Conservation (phyloP, 2,113 vertebrate species). For the Lepisosteus oculatus region DNA sequence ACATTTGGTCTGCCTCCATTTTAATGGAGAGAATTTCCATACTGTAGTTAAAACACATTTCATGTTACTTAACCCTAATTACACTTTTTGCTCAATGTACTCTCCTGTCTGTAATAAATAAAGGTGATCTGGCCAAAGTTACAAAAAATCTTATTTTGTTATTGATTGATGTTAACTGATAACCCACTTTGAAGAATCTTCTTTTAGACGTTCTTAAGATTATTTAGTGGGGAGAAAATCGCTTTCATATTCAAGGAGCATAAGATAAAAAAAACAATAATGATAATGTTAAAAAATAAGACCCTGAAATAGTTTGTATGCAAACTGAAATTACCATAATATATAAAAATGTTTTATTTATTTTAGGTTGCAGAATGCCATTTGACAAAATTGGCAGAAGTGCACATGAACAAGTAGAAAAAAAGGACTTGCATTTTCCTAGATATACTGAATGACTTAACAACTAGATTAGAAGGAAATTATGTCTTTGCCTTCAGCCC, state of each 20-base stretch:
- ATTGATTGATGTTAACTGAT: no score
- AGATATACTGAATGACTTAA: background rate
- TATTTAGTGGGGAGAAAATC: slow-evolving; percentile 51
- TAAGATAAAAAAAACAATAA: slow-evolving; percentile 36
- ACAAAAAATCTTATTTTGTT: no score
- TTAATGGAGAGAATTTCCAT: slow-evolving; percentile 40
- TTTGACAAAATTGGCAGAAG: slow-evolving; percentile 52
- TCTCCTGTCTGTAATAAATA: slow-evolving; percentile 70
- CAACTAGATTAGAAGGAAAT: no score
- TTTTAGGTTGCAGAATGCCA: slow-evolving; percentile 39
- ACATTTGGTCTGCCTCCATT: slow-evolving; percentile 50
- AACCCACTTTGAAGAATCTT: slow-evolving; percentile 33
- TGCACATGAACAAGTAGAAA: slow-evolving; percentile 45
- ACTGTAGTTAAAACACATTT: slow-evolving; percentile 31
- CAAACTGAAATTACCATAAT: slow-evolving; percentile 44
- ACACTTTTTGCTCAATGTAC: slow-evolving; percentile 67
- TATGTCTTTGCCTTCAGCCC: no score
- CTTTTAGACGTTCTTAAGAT: slow-evolving; percentile 49
- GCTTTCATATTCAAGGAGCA: slow-evolving; percentile 54
- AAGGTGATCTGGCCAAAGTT: slow-evolving; percentile 12
- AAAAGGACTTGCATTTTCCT: slow-evolving; percentile 30
- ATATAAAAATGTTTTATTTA: slow-evolving; percentile 45
- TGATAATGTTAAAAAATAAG: slow-evolving; percentile 46
- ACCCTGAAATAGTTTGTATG: slow-evolving; percentile 63
- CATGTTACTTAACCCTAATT: slow-evolving; percentile 38